These are phyloP conservation scores for Bubo scandiacus DNA, from an alignment of 2,113 vertebrate genomes.

Conservation along the genomic window DNA sequence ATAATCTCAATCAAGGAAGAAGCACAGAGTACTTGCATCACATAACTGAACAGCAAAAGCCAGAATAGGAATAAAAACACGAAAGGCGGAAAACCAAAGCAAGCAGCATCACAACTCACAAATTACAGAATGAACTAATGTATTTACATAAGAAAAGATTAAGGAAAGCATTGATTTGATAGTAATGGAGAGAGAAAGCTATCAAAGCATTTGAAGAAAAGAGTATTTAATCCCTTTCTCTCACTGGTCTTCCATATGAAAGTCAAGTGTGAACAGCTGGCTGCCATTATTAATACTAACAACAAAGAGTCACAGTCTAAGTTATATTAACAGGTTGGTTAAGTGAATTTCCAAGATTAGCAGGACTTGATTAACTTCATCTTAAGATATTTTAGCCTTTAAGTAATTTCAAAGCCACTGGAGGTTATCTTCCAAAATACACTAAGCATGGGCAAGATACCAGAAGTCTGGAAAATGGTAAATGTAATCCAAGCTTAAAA, in stretches of 20 bases:
- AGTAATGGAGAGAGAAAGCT: background rate
- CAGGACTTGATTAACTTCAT: conserved; percentile 14
- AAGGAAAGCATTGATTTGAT: background rate
- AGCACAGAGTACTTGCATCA: background rate
- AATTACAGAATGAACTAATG: background rate
- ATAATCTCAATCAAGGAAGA: background rate
- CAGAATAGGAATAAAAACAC: background rate
- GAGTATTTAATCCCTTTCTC: background rate
- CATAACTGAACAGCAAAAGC: background rate
- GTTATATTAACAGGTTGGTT: background rate
- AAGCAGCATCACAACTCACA: background rate
- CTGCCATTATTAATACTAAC: conserved; percentile 37
- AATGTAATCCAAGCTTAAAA: conserved; percentile 23
- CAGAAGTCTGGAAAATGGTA: conserved; percentile 15
- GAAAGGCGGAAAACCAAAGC: background rate
- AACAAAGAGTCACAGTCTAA: background rate
- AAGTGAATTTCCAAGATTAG: conserved; percentile 39
- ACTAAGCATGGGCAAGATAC: background rate
- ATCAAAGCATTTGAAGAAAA: background rate
- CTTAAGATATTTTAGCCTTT: conserved; percentile 23
- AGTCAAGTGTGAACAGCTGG: conserved; percentile 44
- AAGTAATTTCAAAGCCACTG: conserved; percentile 28
- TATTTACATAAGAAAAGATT: background rate
- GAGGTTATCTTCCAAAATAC: conserved; percentile 48
- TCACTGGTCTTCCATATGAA: background rate